A percentile compares a stretch with the other conserved stretches of the same genome.
phyloP scores from a whole-genome alignment of 2,888 invertebrate species.

The Phyllotreta cruciferae region DNA sequence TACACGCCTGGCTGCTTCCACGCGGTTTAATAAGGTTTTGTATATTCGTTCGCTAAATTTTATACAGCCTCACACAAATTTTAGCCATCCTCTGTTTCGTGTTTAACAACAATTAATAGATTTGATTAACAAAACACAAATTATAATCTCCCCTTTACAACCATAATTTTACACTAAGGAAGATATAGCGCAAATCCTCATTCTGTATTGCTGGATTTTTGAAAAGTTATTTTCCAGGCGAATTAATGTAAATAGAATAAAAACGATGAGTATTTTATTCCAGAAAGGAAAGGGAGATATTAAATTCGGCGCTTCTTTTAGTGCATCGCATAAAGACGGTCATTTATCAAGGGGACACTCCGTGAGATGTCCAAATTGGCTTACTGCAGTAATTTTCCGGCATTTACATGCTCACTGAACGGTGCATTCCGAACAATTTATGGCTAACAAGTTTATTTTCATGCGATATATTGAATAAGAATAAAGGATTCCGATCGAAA shows the following conservation, averaged over 20 bases:
- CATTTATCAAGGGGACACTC: constrained; percentile 13
- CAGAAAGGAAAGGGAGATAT: too few species aligned
- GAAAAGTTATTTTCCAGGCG: too few species aligned
- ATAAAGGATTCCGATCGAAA: constrained; percentile 25
- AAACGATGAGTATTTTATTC: too few species aligned
- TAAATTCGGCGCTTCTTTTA: too few species aligned
- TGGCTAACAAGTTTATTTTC: constrained; percentile 32
- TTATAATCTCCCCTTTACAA: too few species aligned
- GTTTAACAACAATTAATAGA: too few species aligned
- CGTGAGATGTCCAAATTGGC: constrained; percentile 21
- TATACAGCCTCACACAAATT: constrained; percentile 11
- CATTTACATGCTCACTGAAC: constrained; percentile 38
- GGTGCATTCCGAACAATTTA: constrained; percentile 33
- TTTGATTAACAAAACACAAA: too few species aligned
- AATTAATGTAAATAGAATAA: too few species aligned
- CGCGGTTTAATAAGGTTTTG: constrained; percentile 42
- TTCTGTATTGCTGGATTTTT: too few species aligned
- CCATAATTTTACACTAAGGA: too few species aligned
- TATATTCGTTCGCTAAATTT: constrained; percentile 17
- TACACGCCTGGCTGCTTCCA: constrained; percentile 36
- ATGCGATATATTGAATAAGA: constrained; percentile 31
- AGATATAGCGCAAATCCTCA: too few species aligned
- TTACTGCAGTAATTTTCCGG: constrained; percentile 35
- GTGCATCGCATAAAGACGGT: constrained; percentile 3
- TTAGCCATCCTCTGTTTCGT: too few species aligned